Evolutionary conservation across 2,888 invertebrate genomes (phyloP).

Genomic region (Temnothorax unifasciatus): DNA sequence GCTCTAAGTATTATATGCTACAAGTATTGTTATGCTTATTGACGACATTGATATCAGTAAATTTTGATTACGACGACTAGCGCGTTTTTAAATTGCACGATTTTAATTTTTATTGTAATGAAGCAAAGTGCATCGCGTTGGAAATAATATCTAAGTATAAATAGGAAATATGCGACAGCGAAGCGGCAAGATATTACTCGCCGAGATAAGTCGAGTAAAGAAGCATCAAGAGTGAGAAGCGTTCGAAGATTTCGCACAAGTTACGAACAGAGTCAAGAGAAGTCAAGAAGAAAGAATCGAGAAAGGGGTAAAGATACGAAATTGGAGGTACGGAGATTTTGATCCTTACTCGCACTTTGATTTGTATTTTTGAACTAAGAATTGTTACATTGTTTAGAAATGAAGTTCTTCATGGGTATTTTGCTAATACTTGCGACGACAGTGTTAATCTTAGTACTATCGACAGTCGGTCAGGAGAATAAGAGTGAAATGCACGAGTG

Average conservation of each 20-base stretch:
- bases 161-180: not conserved
- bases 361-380: not conserved
- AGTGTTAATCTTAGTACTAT: not conserved
- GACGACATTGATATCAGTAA: not conserved
- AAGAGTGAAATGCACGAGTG: not conserved
- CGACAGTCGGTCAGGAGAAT: not conserved
- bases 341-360: not conserved
- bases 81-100: not conserved
- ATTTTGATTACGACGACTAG: not conserved
- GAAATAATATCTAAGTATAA: conserved; percentile 7
- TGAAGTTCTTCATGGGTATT: not conserved
- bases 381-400: not conserved
- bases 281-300: not conserved
- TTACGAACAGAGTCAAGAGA: conserved; percentile 11
- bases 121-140: not conserved
- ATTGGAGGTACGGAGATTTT: not conserved
- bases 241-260: not conserved
- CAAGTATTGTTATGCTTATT: not conserved
- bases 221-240: not conserved
- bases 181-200: not conserved
- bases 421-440: not conserved
- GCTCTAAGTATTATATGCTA: not conserved
- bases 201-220: not conserved
- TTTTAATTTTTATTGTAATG: conserved; percentile 6
- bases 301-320: not conserved